phyloP scores from a whole-genome alignment of 2,797 vertebrate genomes.

The Pangasius macronema region DNA sequence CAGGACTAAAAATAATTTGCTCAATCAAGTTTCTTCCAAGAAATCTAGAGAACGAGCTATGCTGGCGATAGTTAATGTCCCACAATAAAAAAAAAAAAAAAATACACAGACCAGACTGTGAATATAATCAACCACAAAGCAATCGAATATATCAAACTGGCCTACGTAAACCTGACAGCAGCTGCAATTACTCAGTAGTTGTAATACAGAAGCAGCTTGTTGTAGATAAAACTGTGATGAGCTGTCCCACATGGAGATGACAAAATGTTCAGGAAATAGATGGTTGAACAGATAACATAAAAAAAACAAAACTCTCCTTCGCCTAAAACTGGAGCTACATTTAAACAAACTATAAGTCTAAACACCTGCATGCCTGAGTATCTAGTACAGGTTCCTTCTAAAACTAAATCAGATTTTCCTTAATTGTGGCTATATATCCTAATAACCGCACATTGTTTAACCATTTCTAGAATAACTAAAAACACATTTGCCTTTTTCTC shows the following conservation, averaged over 20 bases:
- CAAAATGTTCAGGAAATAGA: neutral
- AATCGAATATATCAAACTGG: neutral
- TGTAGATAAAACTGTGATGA: neutral
- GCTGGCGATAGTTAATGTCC: neutral
- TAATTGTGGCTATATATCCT: neutral
- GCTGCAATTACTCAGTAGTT: neutral
- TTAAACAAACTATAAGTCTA: neutral
- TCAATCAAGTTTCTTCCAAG: slow-evolving; percentile 3
- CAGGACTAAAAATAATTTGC: neutral
- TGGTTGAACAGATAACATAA: neutral
- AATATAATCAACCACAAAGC: neutral
- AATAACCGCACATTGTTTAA: neutral
- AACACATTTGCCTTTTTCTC: too few species aligned
- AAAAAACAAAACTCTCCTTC: neutral
- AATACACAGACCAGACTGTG: neutral
- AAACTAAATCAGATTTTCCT: neutral
- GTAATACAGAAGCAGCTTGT: neutral
- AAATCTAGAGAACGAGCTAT: neutral
- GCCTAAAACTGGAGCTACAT: neutral
- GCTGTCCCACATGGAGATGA: neutral
- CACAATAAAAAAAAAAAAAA: neutral
- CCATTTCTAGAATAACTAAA: neutral
- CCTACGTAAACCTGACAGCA: neutral
- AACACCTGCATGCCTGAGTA: neutral
- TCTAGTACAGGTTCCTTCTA: neutral